Evolutionary conservation across 1,140 invertebrate genomes (phyloP).

Genomic region (Euura saliciscinereae): DNA sequence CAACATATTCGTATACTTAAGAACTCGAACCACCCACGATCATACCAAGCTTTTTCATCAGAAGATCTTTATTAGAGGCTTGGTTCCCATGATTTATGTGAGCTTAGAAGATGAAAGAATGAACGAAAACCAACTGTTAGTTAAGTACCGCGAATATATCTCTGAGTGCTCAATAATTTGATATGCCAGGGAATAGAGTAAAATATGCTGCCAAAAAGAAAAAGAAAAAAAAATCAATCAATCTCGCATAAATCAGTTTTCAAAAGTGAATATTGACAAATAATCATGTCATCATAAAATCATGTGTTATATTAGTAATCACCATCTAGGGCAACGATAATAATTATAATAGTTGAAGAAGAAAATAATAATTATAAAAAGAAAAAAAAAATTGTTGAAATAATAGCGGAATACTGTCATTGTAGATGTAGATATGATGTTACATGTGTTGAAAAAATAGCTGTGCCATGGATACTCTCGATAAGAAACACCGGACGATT

Average conservation of each 20-base stretch:
- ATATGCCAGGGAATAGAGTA: not conserved
- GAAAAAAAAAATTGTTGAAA: not conserved
- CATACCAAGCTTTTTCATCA: not conserved
- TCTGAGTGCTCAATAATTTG: not conserved
- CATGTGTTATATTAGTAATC: not conserved
- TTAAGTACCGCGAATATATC: too few species aligned
- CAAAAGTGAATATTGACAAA: not conserved
- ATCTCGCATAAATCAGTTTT: not conserved
- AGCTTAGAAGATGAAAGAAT: not conserved
- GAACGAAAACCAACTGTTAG: too few species aligned
- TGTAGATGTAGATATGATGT: not conserved
- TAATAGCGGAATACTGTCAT: not conserved
- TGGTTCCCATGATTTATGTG: not conserved
- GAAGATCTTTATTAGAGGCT: not conserved
- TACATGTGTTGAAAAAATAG: not conserved
- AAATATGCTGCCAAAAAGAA: not conserved
- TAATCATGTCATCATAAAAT: conserved; percentile 1
- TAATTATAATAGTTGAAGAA: not conserved
- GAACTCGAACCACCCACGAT: not conserved
- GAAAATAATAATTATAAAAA: not conserved
- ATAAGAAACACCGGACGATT: too few species aligned
- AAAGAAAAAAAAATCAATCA: not conserved
- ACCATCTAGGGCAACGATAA: not conserved
- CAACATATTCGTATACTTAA: not conserved
- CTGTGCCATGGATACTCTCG: not conserved